Percentiles rank a stretch among this genome's conserved stretches.
Evolutionary conservation across 2,888 invertebrate species (phyloP).

Genomic region (Tachina grossa): DNA sequence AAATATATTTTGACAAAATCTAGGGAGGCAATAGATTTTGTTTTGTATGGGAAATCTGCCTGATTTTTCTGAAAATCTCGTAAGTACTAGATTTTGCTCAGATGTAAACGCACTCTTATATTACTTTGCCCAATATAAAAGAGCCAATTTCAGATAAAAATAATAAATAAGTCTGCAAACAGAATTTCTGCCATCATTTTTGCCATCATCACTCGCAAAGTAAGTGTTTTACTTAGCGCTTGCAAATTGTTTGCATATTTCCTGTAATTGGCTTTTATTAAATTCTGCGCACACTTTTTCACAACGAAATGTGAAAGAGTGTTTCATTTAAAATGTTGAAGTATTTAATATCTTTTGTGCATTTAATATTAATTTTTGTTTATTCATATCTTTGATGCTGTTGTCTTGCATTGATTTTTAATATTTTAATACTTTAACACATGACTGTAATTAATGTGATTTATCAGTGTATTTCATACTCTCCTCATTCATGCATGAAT

Average conservation of each 20-base stretch:
- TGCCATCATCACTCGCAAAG: neutral
- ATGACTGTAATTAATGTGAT: constrained; percentile 69
- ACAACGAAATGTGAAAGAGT: neutral
- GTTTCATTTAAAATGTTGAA: neutral
- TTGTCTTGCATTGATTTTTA: constrained; percentile 57
- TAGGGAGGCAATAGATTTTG: too few species aligned
- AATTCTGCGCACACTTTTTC: neutral
- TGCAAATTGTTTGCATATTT: constrained; percentile 5
- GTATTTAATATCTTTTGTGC: constrained; percentile 2
- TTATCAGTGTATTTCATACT: constrained; percentile 68
- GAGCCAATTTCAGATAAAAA: too few species aligned
- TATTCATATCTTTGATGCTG: neutral
- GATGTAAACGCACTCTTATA: too few species aligned
- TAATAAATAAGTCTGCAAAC: too few species aligned
- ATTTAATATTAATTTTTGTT: neutral
- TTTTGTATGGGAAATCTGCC: too few species aligned
- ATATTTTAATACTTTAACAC: constrained; percentile 67
- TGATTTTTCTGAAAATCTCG: too few species aligned
- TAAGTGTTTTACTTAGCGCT: neutral
- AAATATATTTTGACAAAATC: too few species aligned
- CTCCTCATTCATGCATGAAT: constrained; percentile 59
- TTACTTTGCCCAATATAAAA: too few species aligned
- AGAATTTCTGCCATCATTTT: neutral
- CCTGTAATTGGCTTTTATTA: constrained; percentile 46
- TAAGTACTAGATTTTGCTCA: too few species aligned